Evolutionary conservation across 1,140 invertebrate species (phyloP).

Genomic region (Gerris buenoi): DNA sequence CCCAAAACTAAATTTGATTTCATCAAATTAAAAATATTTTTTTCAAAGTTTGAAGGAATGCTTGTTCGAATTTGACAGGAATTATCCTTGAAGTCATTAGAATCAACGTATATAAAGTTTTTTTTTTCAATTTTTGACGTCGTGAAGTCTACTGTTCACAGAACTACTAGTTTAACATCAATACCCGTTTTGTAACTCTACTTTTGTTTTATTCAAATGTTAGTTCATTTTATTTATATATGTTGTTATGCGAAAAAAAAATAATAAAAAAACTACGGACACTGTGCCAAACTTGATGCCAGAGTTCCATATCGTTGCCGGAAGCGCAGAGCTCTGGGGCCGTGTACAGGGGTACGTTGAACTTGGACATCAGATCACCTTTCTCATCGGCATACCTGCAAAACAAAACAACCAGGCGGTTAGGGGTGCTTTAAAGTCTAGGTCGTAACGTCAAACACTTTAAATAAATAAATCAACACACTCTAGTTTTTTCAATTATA

Average conservation of each 20-base stretch:
- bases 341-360: conserved; percentile 36
- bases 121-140: too few relatives aligned
- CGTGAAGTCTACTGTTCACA: too few relatives aligned
- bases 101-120: too few relatives aligned
- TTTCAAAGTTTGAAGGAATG: too few relatives aligned
- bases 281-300: conserved; percentile 29
- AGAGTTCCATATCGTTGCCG: conserved; percentile 35
- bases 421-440: neutral
- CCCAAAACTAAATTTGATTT: too few relatives aligned
- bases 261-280: conserved; percentile 35
- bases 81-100: too few relatives aligned
- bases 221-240: neutral
- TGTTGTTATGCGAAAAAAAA: conserved; percentile 22
- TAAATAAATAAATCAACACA: neutral
- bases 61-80: too few relatives aligned
- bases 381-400: conserved; percentile 43
- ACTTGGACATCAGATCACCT: conserved; percentile 36
- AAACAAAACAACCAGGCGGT: conserved; percentile 17
- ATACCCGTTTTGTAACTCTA: too few relatives aligned
- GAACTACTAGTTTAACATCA: too few relatives aligned
- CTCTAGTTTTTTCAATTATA: neutral
- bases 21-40: too few relatives aligned
- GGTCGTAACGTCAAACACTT: neutral
- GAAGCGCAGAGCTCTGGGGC: conserved; percentile 43
- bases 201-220: neutral